Base-by-base conservation (phyloP, 2,797 vertebrate genomes). In the Tokudaia tokunoshimensis region DNA sequence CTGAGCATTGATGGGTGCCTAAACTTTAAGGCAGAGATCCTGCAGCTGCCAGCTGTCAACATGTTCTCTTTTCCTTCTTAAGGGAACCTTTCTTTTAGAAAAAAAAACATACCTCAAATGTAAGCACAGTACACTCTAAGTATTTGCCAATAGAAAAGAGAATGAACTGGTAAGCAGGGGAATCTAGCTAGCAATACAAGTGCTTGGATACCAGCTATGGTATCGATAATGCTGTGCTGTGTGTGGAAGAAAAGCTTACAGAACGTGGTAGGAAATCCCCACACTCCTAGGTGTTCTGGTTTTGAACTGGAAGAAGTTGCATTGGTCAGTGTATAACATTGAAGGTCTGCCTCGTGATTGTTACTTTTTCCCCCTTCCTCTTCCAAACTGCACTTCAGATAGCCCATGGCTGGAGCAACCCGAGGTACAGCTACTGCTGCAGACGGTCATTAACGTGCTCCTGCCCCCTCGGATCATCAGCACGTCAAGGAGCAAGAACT, bases 401-500 rank as follows among this genome's bases (percentile, higher is more conserved):
- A 99, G 99, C 95, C 99, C 99, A 11, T 99, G 99, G 98, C 98
- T 99, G 92, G 99, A 99, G 98, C 99, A 99, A 98, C 99, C 99
- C 0, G 99, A 99, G 98, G 99, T 99, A n/a, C 99, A 99, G 97
- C 98, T 99, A 97, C 99, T 99, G 84, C 99, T 99, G 86, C 99
- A 99, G 98, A 99, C 99, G 0, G 99, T 99, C 97, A 99, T 99
- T 97, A 99, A 99, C 37, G 99, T 99, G 97, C 99, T 99, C 14
- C 99, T 99, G 95, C 99, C 99, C 0, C 99, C 99, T 2, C 99
- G 99, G 59, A 99, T 99, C 98, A 99, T 99, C 98, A 99, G 99
- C 98, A 99, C 99, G 0, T 99, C 99, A 65, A 99, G 99, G 97
- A 99, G 99, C 98, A 99, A 99, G 98, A 99, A 99, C 98, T 99